These are phyloP conservation scores for Homarus americanus DNA, from an alignment of 1,140 invertebrate genomes.

Conservation along the genomic window DNA sequence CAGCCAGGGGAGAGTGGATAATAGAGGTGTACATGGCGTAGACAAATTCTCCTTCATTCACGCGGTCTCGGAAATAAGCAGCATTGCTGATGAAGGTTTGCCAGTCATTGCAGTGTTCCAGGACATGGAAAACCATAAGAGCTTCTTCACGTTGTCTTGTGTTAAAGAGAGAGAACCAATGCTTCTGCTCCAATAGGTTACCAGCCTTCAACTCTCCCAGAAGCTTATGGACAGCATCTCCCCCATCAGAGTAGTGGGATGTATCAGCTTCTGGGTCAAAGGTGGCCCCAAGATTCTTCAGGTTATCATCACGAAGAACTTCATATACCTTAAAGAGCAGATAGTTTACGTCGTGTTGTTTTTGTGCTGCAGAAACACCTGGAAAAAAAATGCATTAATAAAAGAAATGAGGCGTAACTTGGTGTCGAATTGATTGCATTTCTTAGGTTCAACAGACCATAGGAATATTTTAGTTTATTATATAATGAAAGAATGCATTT, in stretches of 20 bases:
- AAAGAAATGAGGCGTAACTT: background rate
- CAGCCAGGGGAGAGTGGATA: background rate
- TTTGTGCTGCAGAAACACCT: background rate
- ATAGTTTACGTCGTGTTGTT: constrained; percentile 53
- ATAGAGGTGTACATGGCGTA: constrained; percentile 37
- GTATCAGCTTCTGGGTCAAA: constrained; percentile 19
- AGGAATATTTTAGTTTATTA: background rate
- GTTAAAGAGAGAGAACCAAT: constrained; percentile 67
- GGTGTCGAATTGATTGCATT: no score
- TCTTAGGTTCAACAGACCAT: no score
- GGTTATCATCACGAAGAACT: constrained; percentile 14
- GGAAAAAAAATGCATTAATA: background rate
- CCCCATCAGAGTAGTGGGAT: constrained; percentile 30
- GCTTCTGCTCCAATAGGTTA: constrained; percentile 28
- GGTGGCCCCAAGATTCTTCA: background rate
- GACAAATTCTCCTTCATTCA: constrained; percentile 57
- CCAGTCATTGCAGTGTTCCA: constrained; percentile 45
- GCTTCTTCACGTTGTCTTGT: constrained; percentile 32
- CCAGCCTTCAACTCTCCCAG: constrained; percentile 19
- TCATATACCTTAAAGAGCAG: constrained; percentile 44
- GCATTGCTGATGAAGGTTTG: constrained; percentile 37
- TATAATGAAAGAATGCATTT: no score
- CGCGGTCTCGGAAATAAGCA: constrained; percentile 31
- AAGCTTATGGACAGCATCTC: background rate
- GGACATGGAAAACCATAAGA: constrained; percentile 47